Percentiles rank a stretch among this genome's conserved stretches.
phyloP scores from a whole-genome alignment of 2,797 vertebrate genomes.

The Scomberomorus guttatus region DNA sequence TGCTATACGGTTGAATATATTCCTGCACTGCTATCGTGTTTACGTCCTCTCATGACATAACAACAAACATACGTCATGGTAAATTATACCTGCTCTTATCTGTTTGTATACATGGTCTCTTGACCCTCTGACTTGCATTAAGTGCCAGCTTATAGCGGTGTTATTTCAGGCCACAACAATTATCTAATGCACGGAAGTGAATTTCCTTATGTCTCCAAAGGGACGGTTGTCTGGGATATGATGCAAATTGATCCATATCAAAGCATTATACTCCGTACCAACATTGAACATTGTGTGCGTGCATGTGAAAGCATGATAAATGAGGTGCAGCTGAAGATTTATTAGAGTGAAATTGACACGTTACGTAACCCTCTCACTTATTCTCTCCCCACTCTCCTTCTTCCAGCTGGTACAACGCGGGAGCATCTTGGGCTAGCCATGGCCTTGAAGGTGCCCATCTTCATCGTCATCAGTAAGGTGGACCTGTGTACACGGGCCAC shows the following conservation, averaged over 20 bases:
- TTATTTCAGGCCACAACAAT: constrained; percentile 13
- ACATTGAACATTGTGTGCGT: background rate
- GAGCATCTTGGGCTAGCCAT: constrained; percentile 97
- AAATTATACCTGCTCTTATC: constrained; percentile 33
- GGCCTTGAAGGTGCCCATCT: constrained; percentile 98
- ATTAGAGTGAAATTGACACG: background rate
- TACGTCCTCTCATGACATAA: background rate
- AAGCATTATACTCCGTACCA: background rate
- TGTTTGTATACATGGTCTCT: constrained; percentile 9
- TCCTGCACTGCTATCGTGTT: background rate
- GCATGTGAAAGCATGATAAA: background rate
- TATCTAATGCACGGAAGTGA: background rate
- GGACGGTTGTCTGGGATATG: background rate
- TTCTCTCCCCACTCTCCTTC: background rate
- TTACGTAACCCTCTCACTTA: background rate
- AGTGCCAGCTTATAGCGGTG: background rate
- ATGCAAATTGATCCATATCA: background rate
- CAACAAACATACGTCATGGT: constrained; percentile 17
- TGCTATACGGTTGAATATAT: background rate
- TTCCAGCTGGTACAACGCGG: constrained; percentile 93
- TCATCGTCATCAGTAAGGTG: constrained; percentile 98
- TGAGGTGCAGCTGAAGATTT: background rate
- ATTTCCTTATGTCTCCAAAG: background rate
- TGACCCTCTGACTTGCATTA: constrained; percentile 6
- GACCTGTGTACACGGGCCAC: constrained; percentile 93